Conservation (phyloP, 2,113 vertebrate species). For the Lasiurus cinereus region DNA sequence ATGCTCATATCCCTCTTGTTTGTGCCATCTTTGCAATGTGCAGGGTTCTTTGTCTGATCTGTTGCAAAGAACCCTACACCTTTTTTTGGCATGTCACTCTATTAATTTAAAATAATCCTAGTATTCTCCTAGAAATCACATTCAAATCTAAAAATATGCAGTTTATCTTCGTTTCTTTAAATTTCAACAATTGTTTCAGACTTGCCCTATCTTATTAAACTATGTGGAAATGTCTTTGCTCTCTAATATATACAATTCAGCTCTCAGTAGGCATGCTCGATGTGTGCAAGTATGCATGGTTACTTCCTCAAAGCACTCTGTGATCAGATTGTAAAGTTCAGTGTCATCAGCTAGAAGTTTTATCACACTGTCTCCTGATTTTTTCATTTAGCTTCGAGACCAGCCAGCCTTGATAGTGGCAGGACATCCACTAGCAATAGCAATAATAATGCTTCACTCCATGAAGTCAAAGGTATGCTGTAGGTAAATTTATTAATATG, state of each 20-base stretch:
- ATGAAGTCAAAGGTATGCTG: conserved; percentile 96
- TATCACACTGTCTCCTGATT: conserved; percentile 87
- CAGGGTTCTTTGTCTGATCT: conserved; percentile 90
- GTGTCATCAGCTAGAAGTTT: conserved; percentile 78
- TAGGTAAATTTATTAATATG: conserved; percentile 78
- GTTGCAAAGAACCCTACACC: conserved; percentile 86
- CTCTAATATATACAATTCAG: conserved; percentile 81
- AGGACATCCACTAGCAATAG: conserved; percentile 97
- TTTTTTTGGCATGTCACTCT: conserved; percentile 63
- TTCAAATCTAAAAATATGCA: conserved; percentile 80
- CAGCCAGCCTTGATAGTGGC: conserved; percentile 98
- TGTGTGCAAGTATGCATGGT: conserved; percentile 86
- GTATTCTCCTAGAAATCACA: conserved; percentile 78
- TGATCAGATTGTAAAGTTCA: conserved; percentile 84
- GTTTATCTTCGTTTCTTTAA: conserved; percentile 78
- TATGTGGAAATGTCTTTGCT: conserved; percentile 84
- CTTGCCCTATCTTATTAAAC: conserved; percentile 81
- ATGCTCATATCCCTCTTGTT: conserved; percentile 85
- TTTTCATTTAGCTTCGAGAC: conserved; percentile 94
- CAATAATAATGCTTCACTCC: conserved; percentile 96
- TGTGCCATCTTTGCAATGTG: conserved; percentile 86
- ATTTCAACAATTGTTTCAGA: conserved; percentile 76
- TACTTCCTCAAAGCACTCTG: conserved; percentile 85
- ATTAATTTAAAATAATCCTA: conserved; percentile 56
- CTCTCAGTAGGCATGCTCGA: conserved; percentile 84